These are phyloP conservation scores for Polymixis flavicincta DNA, from an alignment of 2,888 invertebrate species.

Conservation along the genomic window DNA sequence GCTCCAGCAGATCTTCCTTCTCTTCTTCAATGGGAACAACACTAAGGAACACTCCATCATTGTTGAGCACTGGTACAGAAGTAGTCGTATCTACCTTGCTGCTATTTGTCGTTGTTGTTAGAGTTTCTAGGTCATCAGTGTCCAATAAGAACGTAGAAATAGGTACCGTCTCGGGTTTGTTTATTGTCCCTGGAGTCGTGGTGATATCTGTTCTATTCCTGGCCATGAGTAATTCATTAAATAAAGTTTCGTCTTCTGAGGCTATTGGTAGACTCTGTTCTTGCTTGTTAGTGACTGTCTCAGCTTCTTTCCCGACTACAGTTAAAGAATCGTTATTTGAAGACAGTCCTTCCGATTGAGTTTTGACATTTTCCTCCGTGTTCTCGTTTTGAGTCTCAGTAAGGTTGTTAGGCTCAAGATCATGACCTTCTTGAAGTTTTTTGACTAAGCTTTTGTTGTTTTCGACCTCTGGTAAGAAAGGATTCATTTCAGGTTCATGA, in stretches of 20 bases:
- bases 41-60: slow-evolving; percentile 78
- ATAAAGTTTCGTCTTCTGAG: slow-evolving; percentile 66
- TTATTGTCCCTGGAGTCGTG: slow-evolving; percentile 14
- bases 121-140: slow-evolving; percentile 83
- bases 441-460: slow-evolving; percentile 91
- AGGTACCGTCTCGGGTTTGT: slow-evolving; percentile 66
- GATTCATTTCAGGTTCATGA: slow-evolving; percentile 91
- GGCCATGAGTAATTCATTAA: slow-evolving; percentile 70
- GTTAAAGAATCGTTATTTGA: slow-evolving; percentile 45
- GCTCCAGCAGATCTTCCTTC: slow-evolving; percentile 74
- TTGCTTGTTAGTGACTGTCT: slow-evolving; percentile 47
- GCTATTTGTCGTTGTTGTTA: slow-evolving; percentile 62
- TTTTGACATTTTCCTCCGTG: slow-evolving; percentile 76
- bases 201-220: slow-evolving; percentile 56
- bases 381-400: slow-evolving; percentile 87
- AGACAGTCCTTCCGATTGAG: slow-evolving; percentile 60
- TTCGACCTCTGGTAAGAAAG: slow-evolving; percentile 92
- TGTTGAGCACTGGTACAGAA: slow-evolving; percentile 43
- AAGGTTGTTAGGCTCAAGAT: slow-evolving; percentile 82
- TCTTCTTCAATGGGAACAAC: slow-evolving; percentile 83
- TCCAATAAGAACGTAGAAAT: slow-evolving; percentile 83
- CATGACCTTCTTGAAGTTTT: slow-evolving; percentile 90
- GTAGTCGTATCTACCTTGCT: slow-evolving; percentile 62
- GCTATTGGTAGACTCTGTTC: slow-evolving; percentile 52
- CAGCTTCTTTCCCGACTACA: slow-evolving; percentile 47